Evolutionary conservation across 1,140 invertebrate genomes (phyloP).

Genomic region (Polypedilum vanderplanki): DNA sequence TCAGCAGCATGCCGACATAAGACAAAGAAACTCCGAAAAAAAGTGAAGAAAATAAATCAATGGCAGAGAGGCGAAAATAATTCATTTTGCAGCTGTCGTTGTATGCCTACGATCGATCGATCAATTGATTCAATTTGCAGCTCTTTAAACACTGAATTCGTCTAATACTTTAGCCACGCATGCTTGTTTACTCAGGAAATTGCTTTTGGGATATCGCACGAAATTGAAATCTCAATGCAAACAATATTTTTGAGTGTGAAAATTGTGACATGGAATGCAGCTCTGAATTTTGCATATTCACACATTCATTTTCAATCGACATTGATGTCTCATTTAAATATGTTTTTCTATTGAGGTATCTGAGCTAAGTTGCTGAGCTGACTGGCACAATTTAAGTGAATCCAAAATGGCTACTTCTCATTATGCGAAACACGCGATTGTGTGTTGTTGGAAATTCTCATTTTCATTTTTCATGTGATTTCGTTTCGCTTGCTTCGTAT

Average conservation of each 20-base stretch:
- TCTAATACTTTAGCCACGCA: background rate
- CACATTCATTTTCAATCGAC: too few relatives aligned
- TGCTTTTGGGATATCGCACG: too few relatives aligned
- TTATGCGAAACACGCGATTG: background rate
- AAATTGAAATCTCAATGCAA: too few relatives aligned
- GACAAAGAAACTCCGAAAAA: background rate
- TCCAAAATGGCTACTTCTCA: background rate
- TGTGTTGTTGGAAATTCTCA: background rate
- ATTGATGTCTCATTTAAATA: conserved; percentile 8
- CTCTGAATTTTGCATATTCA: too few relatives aligned
- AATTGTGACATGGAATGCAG: too few relatives aligned
- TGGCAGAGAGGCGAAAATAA: too few relatives aligned
- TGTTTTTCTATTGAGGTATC: background rate
- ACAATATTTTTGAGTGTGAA: too few relatives aligned
- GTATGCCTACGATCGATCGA: background rate
- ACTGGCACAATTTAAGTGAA: background rate
- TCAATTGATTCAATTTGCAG: conserved; percentile 1
- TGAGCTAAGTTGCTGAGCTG: too few relatives aligned
- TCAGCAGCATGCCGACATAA: background rate
- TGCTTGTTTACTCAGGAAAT: background rate
- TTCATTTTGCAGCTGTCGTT: background rate
- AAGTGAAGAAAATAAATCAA: conserved; percentile 9
- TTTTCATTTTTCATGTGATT: background rate
- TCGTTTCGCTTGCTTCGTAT: background rate
- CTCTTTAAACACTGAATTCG: background rate